A percentile compares a stretch with the other conserved stretches of the same genome.
Evolutionary conservation across 2,113 vertebrate genomes (phyloP).

Genomic region (Vidua macroura): DNA sequence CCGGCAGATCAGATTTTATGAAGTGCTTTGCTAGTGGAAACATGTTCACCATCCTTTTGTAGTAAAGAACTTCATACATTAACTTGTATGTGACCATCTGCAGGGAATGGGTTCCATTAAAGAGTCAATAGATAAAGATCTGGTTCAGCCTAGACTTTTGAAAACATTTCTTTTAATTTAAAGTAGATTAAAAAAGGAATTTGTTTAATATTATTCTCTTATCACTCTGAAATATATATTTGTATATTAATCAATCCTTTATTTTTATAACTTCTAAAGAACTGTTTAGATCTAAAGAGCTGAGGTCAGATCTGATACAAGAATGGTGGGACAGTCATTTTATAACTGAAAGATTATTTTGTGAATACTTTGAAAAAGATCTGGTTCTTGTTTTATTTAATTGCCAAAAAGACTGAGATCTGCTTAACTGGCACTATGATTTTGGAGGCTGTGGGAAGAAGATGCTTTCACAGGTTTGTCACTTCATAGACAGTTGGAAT

Average conservation of each 20-base stretch:
- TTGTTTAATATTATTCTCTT: slow-evolving; percentile 55
- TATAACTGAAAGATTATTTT: slow-evolving; percentile 9
- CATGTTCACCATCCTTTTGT: slow-evolving; percentile 28
- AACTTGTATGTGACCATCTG: slow-evolving; percentile 35
- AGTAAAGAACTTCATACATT: slow-evolving; percentile 51
- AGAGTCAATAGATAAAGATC: slow-evolving; percentile 51
- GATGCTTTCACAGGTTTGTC: not conserved
- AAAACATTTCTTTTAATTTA: slow-evolving; percentile 68
- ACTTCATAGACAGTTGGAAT: not conserved
- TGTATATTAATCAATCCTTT: slow-evolving; percentile 66
- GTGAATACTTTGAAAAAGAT: slow-evolving; percentile 41
- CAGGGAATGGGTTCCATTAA: slow-evolving; percentile 55
- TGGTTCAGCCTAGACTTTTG: slow-evolving; percentile 29
- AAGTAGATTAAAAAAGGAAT: slow-evolving; percentile 57
- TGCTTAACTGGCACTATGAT: slow-evolving; percentile 26
- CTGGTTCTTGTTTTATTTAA: slow-evolving; percentile 40
- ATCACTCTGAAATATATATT: slow-evolving; percentile 55
- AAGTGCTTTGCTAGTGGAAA: slow-evolving; percentile 59
- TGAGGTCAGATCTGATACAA: slow-evolving; percentile 53
- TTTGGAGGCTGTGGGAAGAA: slow-evolving; percentile 45
- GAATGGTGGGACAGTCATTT: slow-evolving; percentile 11
- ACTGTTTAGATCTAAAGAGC: slow-evolving; percentile 45
- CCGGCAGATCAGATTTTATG: slow-evolving; percentile 43
- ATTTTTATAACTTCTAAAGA: slow-evolving; percentile 54
- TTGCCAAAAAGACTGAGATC: slow-evolving; percentile 17